phyloP scores from a whole-genome alignment of 2,888 invertebrate genomes.

The Pseudococcus jackbeardsleyi region DNA sequence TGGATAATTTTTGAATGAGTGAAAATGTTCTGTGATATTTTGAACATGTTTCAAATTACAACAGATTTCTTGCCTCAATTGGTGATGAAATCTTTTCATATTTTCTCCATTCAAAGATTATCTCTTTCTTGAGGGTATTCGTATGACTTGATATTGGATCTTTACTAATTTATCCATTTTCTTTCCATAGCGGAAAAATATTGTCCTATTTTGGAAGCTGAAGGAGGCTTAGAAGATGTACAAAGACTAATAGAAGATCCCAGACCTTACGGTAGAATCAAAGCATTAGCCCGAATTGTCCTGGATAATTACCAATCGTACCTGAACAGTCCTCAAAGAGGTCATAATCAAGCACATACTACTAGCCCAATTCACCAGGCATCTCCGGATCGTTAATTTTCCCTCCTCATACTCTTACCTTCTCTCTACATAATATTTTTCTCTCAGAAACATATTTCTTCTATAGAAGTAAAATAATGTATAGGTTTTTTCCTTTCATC shows the following conservation, averaged over 20 bases:
- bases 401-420: too few species aligned
- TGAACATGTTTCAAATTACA: too few species aligned
- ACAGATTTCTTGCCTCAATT: too few species aligned
- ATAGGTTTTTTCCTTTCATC: too few species aligned
- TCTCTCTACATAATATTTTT: too few species aligned
- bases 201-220: slow-evolving; percentile 87
- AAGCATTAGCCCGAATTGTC: slow-evolving; percentile 41
- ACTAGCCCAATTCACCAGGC: neutral
- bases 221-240: slow-evolving; percentile 85
- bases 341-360: neutral
- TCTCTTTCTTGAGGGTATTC: neutral
- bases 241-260: slow-evolving; percentile 75
- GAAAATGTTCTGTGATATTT: too few species aligned
- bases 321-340: neutral
- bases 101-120: too few species aligned
- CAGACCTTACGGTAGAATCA: slow-evolving; percentile 16
- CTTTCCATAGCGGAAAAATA: slow-evolving; percentile 85
- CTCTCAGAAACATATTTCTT: too few species aligned
- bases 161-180: neutral
- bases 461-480: too few species aligned
- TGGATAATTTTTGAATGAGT: too few species aligned
- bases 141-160: neutral
- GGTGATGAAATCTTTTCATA: too few species aligned
- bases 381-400: neutral
- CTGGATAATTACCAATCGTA: slow-evolving; percentile 39